Conservation (phyloP, 2,797 vertebrate species). For the Glossophaga mutica region DNA sequence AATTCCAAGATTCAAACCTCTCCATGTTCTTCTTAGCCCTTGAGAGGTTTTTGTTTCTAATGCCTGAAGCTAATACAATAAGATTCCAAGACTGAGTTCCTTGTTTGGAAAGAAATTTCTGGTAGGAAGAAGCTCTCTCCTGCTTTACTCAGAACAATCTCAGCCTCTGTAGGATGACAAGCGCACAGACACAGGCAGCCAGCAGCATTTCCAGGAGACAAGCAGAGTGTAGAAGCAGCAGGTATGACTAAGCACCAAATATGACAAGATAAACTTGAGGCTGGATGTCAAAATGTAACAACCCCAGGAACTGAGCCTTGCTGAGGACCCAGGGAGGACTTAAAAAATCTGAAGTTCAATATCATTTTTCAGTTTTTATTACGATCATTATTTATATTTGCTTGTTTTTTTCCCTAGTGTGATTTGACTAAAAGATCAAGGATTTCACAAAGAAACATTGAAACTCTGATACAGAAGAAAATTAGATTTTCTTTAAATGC, state of each 20-base stretch:
- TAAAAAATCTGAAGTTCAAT: neutral
- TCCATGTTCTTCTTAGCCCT: neutral
- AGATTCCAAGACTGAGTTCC: neutral
- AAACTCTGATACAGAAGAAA: neutral
- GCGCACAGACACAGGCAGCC: neutral
- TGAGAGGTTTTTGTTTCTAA: neutral
- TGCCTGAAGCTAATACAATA: neutral
- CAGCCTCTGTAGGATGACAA: no score
- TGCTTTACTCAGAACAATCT: neutral
- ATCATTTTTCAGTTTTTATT: neutral
- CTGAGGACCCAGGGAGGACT: fast-evolving
- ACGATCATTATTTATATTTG: neutral
- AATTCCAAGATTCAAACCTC: neutral
- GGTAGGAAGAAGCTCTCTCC: neutral
- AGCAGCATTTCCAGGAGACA: neutral
- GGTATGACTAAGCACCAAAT: neutral
- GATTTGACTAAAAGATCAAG: neutral
- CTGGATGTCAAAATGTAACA: fast-evolving
- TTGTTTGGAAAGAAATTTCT: neutral
- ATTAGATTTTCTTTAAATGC: neutral
- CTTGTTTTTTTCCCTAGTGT: neutral
- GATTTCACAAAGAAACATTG: neutral
- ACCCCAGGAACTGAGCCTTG: no score
- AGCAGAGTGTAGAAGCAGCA: neutral
- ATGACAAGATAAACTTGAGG: neutral